Evolutionary conservation across 2,888 invertebrate species (phyloP), one percentile per base, ranked within the genome.

Genomic region (Pammene aurita): DNA sequence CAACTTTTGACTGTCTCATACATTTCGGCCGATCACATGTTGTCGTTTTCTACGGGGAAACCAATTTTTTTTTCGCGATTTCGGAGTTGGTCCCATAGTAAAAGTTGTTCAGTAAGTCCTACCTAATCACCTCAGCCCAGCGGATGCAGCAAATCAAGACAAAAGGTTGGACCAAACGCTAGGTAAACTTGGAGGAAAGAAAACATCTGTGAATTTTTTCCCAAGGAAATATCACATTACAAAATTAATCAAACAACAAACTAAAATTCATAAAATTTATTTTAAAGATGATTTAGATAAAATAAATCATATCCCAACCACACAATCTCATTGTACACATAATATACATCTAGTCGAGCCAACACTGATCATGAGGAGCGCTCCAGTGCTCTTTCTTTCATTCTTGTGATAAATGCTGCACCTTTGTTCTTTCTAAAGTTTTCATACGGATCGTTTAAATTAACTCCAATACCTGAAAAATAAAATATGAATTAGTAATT

Each of bases 341-440:
- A 64, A 57, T 68, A 84, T 89, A 89, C 87, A 89, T 76, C 77
- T 77, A 80, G 72, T 80, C 80, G 74, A 79, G 76, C 77, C 76
- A 75, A 74, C 72, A 72, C 78, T 72, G 78, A 91, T 92, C 91
- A 92, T 77, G 92, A 83, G 70, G 93, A 90, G 76, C 94, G 90
- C 83, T 97, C 97, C 75, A 98, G 95, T 16, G 96, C 97, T 83
- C 98, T 94, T 55, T 97, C 96, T 85, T 97, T 96, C 98, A 98
- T 98, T 79, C 98, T 94, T 72, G 97, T 97, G 73, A 98, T 98
- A 93, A 98, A 98, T 76, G 98, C 97, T 80, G 97, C 97, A 70
- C 98, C 98, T 90, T 98, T 98, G 89, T 97, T 97, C 92, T 99
- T 99, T 77, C 99, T 95, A 91, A 98, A 99, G 90, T 97, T 98